These are phyloP conservation scores for Syrphus vitripennis DNA, from an alignment of 2,888 invertebrate genomes.

Conservation along the genomic window DNA sequence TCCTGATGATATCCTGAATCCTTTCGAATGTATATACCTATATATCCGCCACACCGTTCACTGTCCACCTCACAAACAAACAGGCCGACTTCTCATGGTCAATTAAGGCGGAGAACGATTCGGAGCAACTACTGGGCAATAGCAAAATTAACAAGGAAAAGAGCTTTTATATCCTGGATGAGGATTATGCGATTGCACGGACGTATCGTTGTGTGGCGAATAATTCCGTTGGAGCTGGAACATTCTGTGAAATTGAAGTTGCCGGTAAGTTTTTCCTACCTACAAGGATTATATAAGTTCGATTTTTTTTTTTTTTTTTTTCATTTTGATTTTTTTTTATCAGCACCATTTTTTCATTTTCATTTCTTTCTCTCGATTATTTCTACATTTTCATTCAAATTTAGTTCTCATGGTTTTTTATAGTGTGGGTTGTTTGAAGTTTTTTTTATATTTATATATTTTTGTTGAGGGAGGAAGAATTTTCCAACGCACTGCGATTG, in stretches of 20 bases:
- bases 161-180: conserved; percentile 85
- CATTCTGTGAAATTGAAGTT: conserved; percentile 86
- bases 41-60: neutral
- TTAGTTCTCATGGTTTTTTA: conserved; percentile 44
- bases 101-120: conserved; percentile 92
- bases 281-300: neutral
- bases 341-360: conserved; percentile 39
- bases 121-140: conserved; percentile 83
- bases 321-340: neutral
- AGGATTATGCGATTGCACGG: conserved; percentile 84
- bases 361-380: conserved; percentile 40
- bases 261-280: conserved; percentile 82
- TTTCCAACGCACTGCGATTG: neutral
- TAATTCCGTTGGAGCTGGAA: conserved; percentile 89
- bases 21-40: neutral
- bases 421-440: neutral
- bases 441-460: no score
- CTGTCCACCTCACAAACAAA: conserved; percentile 31
- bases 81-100: conserved; percentile 91
- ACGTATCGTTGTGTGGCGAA: conserved; percentile 93
- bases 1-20: conserved; percentile 23
- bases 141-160: conserved; percentile 76
- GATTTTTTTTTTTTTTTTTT: conserved; percentile 2
- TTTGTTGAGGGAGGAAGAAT: neutral
- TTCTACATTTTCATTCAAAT: conserved; percentile 50